Evolutionary conservation across 2,888 invertebrate genomes (phyloP).

Genomic region (Rhagonycha lutea): DNA sequence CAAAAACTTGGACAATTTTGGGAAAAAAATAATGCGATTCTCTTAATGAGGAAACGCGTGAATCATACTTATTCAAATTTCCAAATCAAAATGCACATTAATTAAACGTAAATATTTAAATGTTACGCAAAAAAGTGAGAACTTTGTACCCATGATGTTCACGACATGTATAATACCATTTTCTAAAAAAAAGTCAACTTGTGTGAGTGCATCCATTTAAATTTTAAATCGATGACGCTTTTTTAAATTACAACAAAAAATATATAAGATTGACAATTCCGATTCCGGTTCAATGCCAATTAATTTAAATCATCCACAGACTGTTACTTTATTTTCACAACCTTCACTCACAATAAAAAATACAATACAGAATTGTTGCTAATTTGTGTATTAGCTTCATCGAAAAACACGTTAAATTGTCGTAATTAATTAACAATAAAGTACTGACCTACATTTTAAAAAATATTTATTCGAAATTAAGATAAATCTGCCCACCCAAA

Average conservation of each 20-base stretch:
- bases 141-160: background rate
- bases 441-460: background rate
- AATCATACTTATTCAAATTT: background rate
- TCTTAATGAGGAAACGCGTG: background rate
- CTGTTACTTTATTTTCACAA: background rate
- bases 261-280: background rate
- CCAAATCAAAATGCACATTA: background rate
- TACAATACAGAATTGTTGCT: background rate
- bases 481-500: background rate
- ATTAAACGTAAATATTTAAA: background rate
- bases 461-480: background rate
- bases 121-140: background rate
- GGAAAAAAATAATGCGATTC: background rate
- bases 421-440: background rate
- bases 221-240: background rate
- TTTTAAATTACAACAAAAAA: background rate
- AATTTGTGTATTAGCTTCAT: background rate
- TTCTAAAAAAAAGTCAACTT: background rate
- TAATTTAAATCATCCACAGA: background rate
- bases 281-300: background rate
- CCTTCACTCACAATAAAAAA: background rate
- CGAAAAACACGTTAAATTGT: background rate
- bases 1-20: background rate
- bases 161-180: background rate
- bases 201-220: background rate